Conservation (phyloP, 2,888 invertebrate genomes). For the Luffia ferchaultella region DNA sequence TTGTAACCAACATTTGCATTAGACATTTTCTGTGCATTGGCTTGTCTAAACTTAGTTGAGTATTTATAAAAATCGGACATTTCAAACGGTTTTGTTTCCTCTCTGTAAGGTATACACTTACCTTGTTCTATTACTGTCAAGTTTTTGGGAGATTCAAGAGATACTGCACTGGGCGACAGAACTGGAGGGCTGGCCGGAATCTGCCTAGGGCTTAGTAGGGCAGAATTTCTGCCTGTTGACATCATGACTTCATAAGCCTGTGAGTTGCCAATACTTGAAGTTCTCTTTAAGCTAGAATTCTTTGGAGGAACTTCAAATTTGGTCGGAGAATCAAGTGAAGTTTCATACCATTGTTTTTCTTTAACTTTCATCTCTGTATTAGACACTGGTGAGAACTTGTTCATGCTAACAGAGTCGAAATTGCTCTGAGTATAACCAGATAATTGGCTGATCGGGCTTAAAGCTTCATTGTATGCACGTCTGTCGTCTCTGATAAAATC, state of each 20-base stretch:
- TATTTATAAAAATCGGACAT: slow-evolving; percentile 99
- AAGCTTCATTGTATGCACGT: slow-evolving; percentile 35
- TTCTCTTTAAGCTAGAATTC: slow-evolving; percentile 56
- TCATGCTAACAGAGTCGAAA: slow-evolving; percentile 50
- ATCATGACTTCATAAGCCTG: slow-evolving; percentile 56
- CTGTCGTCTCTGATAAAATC: slow-evolving; percentile 41
- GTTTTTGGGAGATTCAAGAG: slow-evolving; percentile 81
- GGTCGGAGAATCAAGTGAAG: slow-evolving; percentile 69
- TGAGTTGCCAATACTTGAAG: slow-evolving; percentile 63
- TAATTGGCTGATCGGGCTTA: slow-evolving; percentile 51
- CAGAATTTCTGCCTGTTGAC: slow-evolving; percentile 48
- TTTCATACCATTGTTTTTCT: slow-evolving; percentile 76
- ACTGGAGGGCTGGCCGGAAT: slow-evolving; percentile 42
- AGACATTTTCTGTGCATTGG: slow-evolving; percentile 33
- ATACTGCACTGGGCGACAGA: slow-evolving; percentile 42
- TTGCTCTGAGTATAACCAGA: slow-evolving; percentile 44
- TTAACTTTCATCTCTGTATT: slow-evolving; percentile 47
- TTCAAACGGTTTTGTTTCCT: slow-evolving; percentile 96
- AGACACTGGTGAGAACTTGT: slow-evolving; percentile 49
- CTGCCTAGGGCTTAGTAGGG: slow-evolving; percentile 44
- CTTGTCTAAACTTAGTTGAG: slow-evolving; percentile 89
- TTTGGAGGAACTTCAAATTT: slow-evolving; percentile 39
- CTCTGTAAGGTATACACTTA: slow-evolving; percentile 89
- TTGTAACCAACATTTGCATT: slow-evolving; percentile 33
- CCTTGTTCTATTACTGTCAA: slow-evolving; percentile 88